phyloP scores from a whole-genome alignment of 2,797 vertebrate species.

The Mionectes olivaceus region DNA sequence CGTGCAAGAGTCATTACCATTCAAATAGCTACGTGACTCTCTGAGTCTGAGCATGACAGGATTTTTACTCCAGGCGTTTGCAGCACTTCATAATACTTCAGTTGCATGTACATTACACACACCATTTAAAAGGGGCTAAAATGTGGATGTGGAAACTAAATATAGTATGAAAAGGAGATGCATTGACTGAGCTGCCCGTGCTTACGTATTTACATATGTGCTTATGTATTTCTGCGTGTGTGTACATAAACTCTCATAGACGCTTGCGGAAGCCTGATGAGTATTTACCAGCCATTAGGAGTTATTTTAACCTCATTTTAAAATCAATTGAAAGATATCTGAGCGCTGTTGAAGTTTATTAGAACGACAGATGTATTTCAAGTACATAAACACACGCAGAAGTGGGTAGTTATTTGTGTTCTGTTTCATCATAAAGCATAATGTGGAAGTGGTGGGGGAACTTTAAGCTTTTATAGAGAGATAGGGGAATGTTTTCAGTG shows the following conservation, averaged over 20 bases:
- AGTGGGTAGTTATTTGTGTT: not conserved
- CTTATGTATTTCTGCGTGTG: not conserved
- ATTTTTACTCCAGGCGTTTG: not conserved
- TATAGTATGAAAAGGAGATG: not conserved
- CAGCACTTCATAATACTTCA: not conserved
- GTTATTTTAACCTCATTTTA: not conserved
- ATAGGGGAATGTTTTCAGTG: not conserved
- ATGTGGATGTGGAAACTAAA: not conserved
- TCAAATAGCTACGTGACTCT: not conserved
- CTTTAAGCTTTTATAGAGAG: not conserved
- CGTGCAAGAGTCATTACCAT: not conserved
- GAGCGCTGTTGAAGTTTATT: not conserved
- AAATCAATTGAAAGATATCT: not conserved
- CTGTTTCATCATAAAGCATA: not conserved
- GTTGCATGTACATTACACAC: not conserved
- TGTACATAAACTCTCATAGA: not conserved
- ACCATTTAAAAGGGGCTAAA: not conserved
- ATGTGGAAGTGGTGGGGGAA: not conserved
- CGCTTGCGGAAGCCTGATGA: not conserved
- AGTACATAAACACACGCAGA: not conserved
- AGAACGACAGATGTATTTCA: not conserved
- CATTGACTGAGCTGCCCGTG: not conserved
- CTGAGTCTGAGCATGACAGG: not conserved
- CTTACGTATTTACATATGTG: not conserved
- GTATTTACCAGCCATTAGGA: not conserved